Base-by-base conservation (phyloP, 2,888 invertebrate species). In the Pammene aurita region DNA sequence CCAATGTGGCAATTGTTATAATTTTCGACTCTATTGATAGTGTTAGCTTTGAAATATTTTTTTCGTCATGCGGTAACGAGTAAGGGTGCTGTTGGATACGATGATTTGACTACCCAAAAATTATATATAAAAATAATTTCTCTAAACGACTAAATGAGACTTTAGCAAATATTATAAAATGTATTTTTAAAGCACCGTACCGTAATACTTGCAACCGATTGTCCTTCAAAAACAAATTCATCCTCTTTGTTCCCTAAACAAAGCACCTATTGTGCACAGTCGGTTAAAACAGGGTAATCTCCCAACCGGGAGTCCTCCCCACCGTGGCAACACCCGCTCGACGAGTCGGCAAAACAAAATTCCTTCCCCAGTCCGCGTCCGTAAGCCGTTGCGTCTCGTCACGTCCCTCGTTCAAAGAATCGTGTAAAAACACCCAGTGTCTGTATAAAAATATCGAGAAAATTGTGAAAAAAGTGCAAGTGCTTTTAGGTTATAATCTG, bases 361-460 rank as follows among this genome's bases (percentile, higher is more conserved):
- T 76, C 76, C 75, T 75, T 69, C 72, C 73, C 72, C 78, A 81
- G 81, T 80, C 55, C 78, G 77, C 75, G 80, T 76, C 77, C 55
- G 66, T 70, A 68, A 61, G 66, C 62, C 75, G 61, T 41, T 13
- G 58, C 52, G 18, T 18, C 6, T 26, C 62, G 71, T 70, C 64
- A 38, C 38, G 68, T 68, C 34, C 44, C 44, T 54, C 48, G 57
- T n/a, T 41, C 10, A 18, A 11, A 56, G n/a, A 13, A 35, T 14
- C 60, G 58, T 63, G 63, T 52, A 55, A 63, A 67, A 56, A 41
- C 60, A 34, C 10, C 41, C 50, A 57, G 54, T 70, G 70, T 48
- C 42, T 56, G 13, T 34, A 66, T 41, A 52, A 60, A 58, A 65
- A 69, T 64, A 66, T 62, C 57, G 62, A 38, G 2, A 46, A 26